Evolutionary conservation across 2,797 vertebrate species (phyloP).

Genomic region (Taenioides sp.): DNA sequence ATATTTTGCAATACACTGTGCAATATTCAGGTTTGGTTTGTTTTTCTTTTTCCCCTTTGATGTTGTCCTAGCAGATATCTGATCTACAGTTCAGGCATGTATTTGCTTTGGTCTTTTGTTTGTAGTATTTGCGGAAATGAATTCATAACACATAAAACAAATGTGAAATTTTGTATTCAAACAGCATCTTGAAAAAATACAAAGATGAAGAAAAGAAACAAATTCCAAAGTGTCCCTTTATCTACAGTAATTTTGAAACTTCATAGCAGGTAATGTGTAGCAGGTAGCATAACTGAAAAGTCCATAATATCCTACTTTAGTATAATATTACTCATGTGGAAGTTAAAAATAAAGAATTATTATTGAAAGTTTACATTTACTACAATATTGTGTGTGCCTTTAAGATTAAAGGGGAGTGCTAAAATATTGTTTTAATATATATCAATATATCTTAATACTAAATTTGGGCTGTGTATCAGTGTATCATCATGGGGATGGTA

Average conservation of each 20-base stretch:
- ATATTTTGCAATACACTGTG: neutral
- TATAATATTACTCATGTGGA: neutral
- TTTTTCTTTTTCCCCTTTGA: neutral
- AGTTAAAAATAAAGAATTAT: too few relatives aligned
- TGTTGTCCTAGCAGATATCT: neutral
- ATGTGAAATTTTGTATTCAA: neutral
- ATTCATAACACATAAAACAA: neutral
- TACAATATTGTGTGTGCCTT: conserved; percentile 59
- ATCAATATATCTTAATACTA: too few relatives aligned
- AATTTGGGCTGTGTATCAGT: too few relatives aligned
- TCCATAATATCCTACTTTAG: neutral
- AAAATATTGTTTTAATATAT: too few relatives aligned
- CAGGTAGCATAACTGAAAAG: too few relatives aligned
- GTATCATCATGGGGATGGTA: too few relatives aligned
- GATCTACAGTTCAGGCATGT: neutral
- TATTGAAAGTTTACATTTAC: neutral
- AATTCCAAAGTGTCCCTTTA: too few relatives aligned
- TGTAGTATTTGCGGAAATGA: neutral
- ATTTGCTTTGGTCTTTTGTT: neutral
- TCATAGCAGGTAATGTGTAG: too few relatives aligned
- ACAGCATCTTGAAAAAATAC: too few relatives aligned
- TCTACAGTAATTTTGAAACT: too few relatives aligned
- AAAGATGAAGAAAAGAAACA: too few relatives aligned
- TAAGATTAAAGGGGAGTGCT: neutral
- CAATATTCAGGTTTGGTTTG: neutral